Conservation (phyloP, 2,113 vertebrate genomes). For the Coracopsis vasa region DNA sequence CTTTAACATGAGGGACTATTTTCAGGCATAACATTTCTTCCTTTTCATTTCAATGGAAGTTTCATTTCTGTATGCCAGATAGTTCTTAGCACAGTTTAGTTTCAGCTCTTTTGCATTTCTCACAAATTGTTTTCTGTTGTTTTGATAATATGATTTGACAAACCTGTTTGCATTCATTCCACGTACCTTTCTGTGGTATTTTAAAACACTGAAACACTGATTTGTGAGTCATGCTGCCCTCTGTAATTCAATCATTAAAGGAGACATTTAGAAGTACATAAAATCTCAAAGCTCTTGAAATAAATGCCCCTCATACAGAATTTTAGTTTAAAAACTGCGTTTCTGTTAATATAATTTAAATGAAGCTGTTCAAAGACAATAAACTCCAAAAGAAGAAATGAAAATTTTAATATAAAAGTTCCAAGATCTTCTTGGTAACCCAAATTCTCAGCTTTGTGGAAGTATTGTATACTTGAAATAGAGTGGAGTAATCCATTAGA, state of each 20-base stretch:
- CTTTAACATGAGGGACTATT: background rate
- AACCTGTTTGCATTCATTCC: background rate
- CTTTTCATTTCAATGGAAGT: background rate
- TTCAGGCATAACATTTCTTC: accelerated
- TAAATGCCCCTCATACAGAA: background rate
- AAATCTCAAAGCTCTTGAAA: background rate
- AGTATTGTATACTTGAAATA: background rate
- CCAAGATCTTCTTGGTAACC: background rate
- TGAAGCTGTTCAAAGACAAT: background rate
- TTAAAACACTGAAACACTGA: background rate
- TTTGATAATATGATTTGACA: background rate
- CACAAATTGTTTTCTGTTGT: background rate
- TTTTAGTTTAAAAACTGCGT: background rate
- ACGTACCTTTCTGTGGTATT: background rate
- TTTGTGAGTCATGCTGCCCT: background rate
- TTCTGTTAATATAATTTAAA: background rate
- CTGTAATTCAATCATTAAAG: background rate
- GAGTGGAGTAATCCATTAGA: background rate
- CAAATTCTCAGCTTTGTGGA: background rate
- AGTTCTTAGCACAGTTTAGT: background rate
- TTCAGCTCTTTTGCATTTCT: background rate
- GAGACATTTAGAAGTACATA: background rate
- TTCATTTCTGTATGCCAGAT: background rate
- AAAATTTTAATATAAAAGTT: background rate
- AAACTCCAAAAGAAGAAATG: background rate